Evolutionary conservation across 2,113 vertebrate species (phyloP).

Genomic region (Carassius carassius): DNA sequence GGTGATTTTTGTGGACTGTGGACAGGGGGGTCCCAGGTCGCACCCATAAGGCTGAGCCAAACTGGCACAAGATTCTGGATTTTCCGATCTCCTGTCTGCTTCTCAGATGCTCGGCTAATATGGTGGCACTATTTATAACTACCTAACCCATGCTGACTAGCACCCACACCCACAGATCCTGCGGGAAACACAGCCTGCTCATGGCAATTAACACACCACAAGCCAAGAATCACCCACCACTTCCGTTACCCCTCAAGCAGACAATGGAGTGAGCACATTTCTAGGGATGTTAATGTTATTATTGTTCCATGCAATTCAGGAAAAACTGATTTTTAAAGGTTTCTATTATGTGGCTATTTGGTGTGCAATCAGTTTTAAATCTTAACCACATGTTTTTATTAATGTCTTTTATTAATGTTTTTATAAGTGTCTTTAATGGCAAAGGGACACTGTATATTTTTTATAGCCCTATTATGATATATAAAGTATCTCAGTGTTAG

Average conservation of each 20-base stretch:
- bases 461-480: background rate
- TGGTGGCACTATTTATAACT: constrained; percentile 77
- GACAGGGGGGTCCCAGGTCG: constrained; percentile 68
- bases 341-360: background rate
- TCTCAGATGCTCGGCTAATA: constrained; percentile 82
- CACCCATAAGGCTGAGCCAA: constrained; percentile 64
- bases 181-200: constrained; percentile 50
- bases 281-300: background rate
- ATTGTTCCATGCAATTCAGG: background rate
- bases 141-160: constrained; percentile 65
- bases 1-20: constrained; percentile 64
- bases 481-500: background rate
- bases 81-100: constrained; percentile 77
- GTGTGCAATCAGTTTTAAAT: background rate
- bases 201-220: constrained; percentile 74
- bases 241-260: constrained; percentile 39
- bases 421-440: background rate
- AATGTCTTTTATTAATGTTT: background rate
- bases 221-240: constrained; percentile 76
- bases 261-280: background rate
- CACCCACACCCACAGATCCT: constrained; percentile 59
- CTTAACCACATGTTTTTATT: background rate
- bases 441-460: background rate
- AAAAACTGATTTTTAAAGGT: background rate
- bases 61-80: constrained; percentile 70